Base-by-base conservation (phyloP, 2,888 invertebrate genomes). In the Plusia festucae region DNA sequence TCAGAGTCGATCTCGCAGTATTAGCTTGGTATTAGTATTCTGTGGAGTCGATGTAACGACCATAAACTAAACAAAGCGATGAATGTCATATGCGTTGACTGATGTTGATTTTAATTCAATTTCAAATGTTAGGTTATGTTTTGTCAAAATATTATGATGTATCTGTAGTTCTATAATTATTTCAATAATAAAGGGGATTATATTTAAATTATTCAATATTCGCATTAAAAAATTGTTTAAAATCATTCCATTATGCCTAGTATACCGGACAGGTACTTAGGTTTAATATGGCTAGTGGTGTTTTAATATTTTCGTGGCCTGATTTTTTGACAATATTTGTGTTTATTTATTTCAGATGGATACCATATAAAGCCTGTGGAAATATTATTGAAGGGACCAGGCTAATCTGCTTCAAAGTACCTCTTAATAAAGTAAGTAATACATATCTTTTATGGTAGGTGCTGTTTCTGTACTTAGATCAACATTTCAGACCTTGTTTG, bases 321-420 rank as follows among this genome's bases (percentile, higher is more conserved):
- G 11, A 20, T 0, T 9, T 0, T 24, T 13, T 46, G 46, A 49
- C 30, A 60, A 24, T 52, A 8, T 67, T 34, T 40, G 18, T 18
- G 8, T 56, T 55, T 16, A 20, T 51, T 66, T 61, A 22, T 95
- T 95, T 58, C 90, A 97, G 97, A 85, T 97, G 97, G 97, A 86
- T 95, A 79, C 91, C 95, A 8, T 97, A 97, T 85, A 94, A 93
- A 79, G 90, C 96, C 13, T 93, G 96, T 84, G 97, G 97, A 32
- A 90, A 94, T 56, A 93, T 95, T 20, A 97, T 98, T 60, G 92
- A 95, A 65, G 97, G 96, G 18, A 97, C 97, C 5, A 95, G 96
- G 74, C 95, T 98, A 76, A 91, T 98, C 80, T 96, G 97, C 69
- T 97, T 97, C 88, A 98, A 98, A 92, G 97, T 97, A 32, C 98